These are phyloP conservation scores for Macrophya annulata DNA, from an alignment of 2,888 invertebrate genomes.

Conservation along the genomic window DNA sequence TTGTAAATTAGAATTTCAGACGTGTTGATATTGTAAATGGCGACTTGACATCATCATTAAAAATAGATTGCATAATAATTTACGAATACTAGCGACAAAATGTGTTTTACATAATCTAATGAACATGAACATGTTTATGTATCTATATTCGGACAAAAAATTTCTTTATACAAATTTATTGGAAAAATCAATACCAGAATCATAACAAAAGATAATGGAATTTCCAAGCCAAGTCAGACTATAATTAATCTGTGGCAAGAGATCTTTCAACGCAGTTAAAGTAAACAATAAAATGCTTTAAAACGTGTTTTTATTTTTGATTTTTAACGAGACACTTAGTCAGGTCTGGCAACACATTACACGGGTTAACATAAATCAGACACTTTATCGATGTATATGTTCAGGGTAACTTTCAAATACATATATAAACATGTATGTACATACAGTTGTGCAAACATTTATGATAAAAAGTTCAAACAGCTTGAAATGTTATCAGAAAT, in stretches of 20 bases:
- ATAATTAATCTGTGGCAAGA: not conserved
- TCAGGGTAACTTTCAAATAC: conserved; percentile 4
- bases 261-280: not conserved
- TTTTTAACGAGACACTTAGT: not conserved
- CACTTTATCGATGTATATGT: not conserved
- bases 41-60: not conserved
- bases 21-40: not conserved
- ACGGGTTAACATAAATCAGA: conserved; percentile 23
- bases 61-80: conserved; percentile 2
- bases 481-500: conserved; percentile 24
- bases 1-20: conserved; percentile 16
- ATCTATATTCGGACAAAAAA: not conserved
- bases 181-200: not conserved
- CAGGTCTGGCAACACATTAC: not conserved
- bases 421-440: not conserved
- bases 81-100: not conserved
- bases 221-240: not conserved
- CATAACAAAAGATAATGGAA: not conserved
- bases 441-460: conserved; percentile 13
- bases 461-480: conserved; percentile 26
- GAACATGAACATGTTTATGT: not conserved
- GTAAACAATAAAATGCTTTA: not conserved
- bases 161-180: not conserved
- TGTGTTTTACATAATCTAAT: not conserved
- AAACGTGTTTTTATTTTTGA: not conserved